Evolutionary conservation across 1,140 invertebrate species (phyloP).

Genomic region (Drosophila murphyi): DNA sequence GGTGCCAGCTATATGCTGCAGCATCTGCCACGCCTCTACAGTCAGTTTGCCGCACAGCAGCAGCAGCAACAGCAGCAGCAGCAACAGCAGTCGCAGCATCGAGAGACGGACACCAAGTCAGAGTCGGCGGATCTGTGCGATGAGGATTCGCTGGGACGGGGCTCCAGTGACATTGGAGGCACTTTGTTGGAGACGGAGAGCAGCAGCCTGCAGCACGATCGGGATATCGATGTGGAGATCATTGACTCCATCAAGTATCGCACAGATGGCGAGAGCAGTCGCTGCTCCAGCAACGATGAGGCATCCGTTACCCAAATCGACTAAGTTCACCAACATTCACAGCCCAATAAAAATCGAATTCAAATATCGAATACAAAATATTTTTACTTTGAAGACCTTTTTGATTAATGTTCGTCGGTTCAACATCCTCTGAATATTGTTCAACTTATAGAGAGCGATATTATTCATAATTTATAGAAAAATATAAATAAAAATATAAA

Average conservation of each 20-base stretch:
- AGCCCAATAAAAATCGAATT: not conserved
- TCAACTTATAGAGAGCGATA: no score
- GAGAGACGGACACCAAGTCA: conserved; percentile 66
- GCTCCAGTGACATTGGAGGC: conserved; percentile 56
- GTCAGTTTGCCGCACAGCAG: conserved; percentile 82
- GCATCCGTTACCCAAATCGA: conserved; percentile 79
- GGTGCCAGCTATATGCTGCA: conserved; percentile 86
- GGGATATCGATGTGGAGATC: conserved; percentile 82
- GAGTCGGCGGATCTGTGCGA: conserved; percentile 72
- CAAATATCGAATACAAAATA: not conserved
- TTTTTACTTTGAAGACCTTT: no score
- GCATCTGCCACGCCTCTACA: conserved; percentile 86
- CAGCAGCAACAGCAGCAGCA: conserved; percentile 28
- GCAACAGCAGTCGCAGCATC: conserved; percentile 34
- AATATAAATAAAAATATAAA: no score
- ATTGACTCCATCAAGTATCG: conserved; percentile 83
- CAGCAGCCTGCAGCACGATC: conserved; percentile 58
- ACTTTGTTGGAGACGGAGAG: conserved; percentile 24
- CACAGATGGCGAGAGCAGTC: conserved; percentile 77
- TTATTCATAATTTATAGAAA: no score
- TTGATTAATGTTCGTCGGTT: no score
- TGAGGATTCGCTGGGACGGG: conserved; percentile 72
- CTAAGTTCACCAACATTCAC: conserved; percentile 28
- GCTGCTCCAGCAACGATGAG: conserved; percentile 81
- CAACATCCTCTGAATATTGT: no score